A percentile compares a stretch with the other conserved stretches of the same genome.
Conservation (phyloP, 2,113 vertebrate genomes). For the Cottus gobio region DNA sequence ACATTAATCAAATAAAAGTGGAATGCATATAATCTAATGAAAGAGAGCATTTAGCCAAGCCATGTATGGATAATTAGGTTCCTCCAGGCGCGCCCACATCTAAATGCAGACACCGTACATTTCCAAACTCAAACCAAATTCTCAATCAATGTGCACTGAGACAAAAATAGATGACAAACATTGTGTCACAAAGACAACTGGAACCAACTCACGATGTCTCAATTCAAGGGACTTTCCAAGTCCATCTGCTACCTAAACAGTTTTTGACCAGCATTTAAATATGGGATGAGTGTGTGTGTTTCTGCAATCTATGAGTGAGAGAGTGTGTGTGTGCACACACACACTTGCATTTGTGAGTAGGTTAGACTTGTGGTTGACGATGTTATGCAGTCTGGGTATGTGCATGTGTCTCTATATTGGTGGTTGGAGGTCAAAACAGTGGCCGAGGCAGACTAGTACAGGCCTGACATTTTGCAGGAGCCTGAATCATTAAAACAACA, state of each 20-base stretch:
- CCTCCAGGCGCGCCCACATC: conserved; percentile 22
- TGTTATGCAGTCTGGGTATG: conserved; percentile 28
- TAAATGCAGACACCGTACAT: conserved; percentile 53
- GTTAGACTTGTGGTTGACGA: conserved; percentile 48
- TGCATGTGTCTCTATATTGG: conserved; percentile 18
- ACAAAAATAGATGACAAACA: conserved; percentile 63
- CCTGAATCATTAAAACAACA: not conserved
- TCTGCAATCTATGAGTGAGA: conserved; percentile 2
- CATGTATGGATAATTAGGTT: conserved; percentile 31
- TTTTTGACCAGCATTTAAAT: conserved; percentile 65
- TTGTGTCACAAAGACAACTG: conserved; percentile 53
- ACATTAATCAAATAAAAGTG: conserved; percentile 47
- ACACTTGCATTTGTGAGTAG: conserved; percentile 30
- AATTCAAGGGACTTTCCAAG: conserved; percentile 77
- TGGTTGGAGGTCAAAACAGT: conserved; percentile 27
- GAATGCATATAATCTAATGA: conserved; percentile 60
- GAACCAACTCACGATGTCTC: conserved; percentile 43
- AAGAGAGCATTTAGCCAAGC: conserved; percentile 7
- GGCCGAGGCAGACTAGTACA: conserved; percentile 37
- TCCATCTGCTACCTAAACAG: conserved; percentile 75
- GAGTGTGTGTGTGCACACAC: not conserved
- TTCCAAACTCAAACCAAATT: conserved; percentile 52
- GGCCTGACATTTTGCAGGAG: not conserved
- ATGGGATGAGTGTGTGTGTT: conserved; percentile 43
- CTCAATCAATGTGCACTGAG: conserved; percentile 35